Base-by-base conservation (phyloP, 2,888 invertebrate genomes). In the Chrysolina americana region DNA sequence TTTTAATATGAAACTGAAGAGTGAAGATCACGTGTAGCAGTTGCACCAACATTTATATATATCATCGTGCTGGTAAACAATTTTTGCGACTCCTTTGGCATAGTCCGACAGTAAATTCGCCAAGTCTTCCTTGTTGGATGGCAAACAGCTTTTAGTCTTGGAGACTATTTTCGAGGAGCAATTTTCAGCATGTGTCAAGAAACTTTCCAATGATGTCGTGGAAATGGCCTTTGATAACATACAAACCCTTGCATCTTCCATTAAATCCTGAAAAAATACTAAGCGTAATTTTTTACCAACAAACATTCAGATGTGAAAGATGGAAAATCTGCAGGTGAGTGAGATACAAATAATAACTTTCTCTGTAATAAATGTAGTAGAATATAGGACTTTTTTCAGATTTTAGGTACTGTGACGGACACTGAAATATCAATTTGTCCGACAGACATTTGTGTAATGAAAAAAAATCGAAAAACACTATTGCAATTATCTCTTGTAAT, bases 111-210 rank as follows among this genome's bases (percentile, higher is more conserved):
- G 21, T 11, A 53, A 19, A 19, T 23, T 21, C 21, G 21, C 53
- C 5, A 53, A 53, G 19, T 53, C 21, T 21, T 53, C 21, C 19
- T 53, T 53, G 10, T 21, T 19, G 19, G 53, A 19, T 23, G 53
- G 53, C 21, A 53, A 21, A 21, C 53, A 53, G 53, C 53, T 53
- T 53, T 10, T 53, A 19, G 23, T 23, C 53, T 53, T 53, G 11
- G 21, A 21, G 19, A 19, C 5, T 10, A 53, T 10, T 53, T 53
- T 23, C 5, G 21, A 53, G 21, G 53, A 19, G 13, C 53, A 53
- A 21, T 53, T 53, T 9, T 53, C 53, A 21, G 21, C 21, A 53
- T 53, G 19, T 13, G 23, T 11, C 21, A 19, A 5, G 53, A 21
- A 17, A 17, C 17, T 17, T 48, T 48, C 48, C 17, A 48, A 17